A percentile compares a stretch with the other conserved stretches of the same genome.
Evolutionary conservation across 2,113 vertebrate genomes (phyloP).

Genomic region (Burhinus oedicnemus): DNA sequence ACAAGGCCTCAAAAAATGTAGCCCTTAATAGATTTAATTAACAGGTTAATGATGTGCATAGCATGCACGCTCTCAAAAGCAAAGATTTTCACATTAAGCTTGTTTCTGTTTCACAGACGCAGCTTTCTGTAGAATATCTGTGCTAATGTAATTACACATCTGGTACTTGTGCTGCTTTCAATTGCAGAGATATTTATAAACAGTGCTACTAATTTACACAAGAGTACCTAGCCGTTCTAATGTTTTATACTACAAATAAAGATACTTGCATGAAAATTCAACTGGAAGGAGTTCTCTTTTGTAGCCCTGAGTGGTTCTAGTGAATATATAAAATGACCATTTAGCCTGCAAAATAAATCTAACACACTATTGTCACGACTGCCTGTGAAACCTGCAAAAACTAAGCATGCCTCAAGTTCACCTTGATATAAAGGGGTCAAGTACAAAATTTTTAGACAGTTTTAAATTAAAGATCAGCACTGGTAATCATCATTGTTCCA

Average conservation of each 20-base stretch:
- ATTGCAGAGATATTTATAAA: constrained; percentile 47
- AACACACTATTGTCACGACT: background rate
- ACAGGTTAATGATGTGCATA: constrained; percentile 62
- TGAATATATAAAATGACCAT: constrained; percentile 15
- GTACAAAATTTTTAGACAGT: constrained; percentile 1
- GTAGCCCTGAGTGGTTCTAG: background rate
- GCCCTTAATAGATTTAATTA: constrained; percentile 52
- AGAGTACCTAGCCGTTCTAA: constrained; percentile 13
- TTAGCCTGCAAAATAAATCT: constrained; percentile 21
- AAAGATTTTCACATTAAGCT: constrained; percentile 52
- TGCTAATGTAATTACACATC: constrained; percentile 57
- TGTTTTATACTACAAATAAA: constrained; percentile 23
- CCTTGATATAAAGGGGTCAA: constrained; percentile 36
- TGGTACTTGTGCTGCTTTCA: constrained; percentile 47
- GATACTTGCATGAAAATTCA: constrained; percentile 46
- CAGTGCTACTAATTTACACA: constrained; percentile 41
- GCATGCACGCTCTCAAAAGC: background rate
- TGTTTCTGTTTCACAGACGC: constrained; percentile 27
- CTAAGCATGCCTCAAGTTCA: background rate
- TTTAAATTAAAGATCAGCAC: constrained; percentile 56
- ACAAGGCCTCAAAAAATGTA: constrained; percentile 37
- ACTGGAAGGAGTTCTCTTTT: background rate
- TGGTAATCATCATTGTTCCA: constrained; percentile 36
- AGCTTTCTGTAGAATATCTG: constrained; percentile 45
- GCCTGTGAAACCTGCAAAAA: background rate